Evolutionary conservation across 1,140 invertebrate genomes (phyloP).

Genomic region (Ladona fulva): DNA sequence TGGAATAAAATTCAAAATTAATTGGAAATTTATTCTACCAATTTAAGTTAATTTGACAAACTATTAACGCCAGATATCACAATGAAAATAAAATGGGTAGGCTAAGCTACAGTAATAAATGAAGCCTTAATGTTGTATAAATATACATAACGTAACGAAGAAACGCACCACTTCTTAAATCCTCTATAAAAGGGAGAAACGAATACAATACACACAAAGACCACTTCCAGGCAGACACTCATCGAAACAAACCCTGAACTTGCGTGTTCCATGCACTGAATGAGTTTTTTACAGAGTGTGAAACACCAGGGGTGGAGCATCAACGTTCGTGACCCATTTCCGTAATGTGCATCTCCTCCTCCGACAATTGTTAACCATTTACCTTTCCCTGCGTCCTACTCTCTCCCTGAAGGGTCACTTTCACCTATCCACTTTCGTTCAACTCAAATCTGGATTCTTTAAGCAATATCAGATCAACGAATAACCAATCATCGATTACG

Average conservation of each 20-base stretch:
- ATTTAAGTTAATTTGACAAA: no score
- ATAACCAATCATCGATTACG: no score
- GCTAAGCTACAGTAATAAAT: no score
- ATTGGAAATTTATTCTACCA: no score
- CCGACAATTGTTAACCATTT: background rate
- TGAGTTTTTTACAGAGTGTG: background rate
- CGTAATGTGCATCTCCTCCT: background rate
- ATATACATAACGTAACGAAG: no score
- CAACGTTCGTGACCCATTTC: background rate
- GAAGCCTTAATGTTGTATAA: no score
- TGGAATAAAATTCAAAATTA: no score
- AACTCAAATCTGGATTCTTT: background rate
- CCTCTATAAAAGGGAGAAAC: background rate
- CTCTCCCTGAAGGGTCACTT: background rate
- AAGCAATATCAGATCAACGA: no score
- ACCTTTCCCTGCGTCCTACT: background rate
- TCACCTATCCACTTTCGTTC: background rate
- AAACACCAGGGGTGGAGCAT: slow-evolving; percentile 1
- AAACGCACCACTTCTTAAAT: background rate
- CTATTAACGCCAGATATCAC: no score
- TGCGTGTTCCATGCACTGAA: background rate
- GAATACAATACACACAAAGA: background rate
- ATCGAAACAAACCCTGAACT: background rate
- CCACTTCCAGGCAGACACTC: background rate
- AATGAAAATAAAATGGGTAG: no score